Percentiles rank a stretch among this genome's conserved stretches.
phyloP scores from a whole-genome alignment of 2,797 vertebrate genomes.

The Heterohyrax brucei region DNA sequence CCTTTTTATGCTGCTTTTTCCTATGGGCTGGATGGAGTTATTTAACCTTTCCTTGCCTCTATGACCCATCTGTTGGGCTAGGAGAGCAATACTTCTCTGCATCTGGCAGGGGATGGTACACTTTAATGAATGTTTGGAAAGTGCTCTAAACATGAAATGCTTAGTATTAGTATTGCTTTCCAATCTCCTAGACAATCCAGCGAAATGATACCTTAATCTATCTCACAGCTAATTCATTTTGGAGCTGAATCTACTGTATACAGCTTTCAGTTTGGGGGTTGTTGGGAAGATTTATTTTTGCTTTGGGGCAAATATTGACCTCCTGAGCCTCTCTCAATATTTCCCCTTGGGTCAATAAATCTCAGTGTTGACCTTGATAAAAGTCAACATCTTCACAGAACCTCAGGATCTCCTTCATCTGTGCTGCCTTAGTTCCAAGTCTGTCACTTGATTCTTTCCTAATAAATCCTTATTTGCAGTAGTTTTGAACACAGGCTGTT shows the following conservation, averaged over 20 bases:
- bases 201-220: constrained; percentile 80
- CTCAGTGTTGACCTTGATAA: constrained; percentile 85
- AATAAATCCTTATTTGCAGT: constrained; percentile 54
- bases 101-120: constrained; percentile 29
- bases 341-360: constrained; percentile 89
- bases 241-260: constrained; percentile 71
- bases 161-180: constrained; percentile 75
- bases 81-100: neutral
- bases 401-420: constrained; percentile 69
- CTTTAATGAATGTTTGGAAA: constrained; percentile 74
- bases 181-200: constrained; percentile 66
- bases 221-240: constrained; percentile 74
- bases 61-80: constrained; percentile 60
- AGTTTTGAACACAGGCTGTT: constrained; percentile 44
- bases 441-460: constrained; percentile 71
- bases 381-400: constrained; percentile 85
- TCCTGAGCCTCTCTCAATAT: constrained; percentile 80
- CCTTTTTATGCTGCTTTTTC: neutral
- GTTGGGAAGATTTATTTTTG: constrained; percentile 84
- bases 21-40: neutral
- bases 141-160: constrained; percentile 50
- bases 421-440: constrained; percentile 54
- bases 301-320: constrained; percentile 85
- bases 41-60: constrained; percentile 62
- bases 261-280: constrained; percentile 70